Evolutionary conservation across 92 coral and sea anemone genomes (phyloP).

Genomic region (Montipora capitata): DNA sequence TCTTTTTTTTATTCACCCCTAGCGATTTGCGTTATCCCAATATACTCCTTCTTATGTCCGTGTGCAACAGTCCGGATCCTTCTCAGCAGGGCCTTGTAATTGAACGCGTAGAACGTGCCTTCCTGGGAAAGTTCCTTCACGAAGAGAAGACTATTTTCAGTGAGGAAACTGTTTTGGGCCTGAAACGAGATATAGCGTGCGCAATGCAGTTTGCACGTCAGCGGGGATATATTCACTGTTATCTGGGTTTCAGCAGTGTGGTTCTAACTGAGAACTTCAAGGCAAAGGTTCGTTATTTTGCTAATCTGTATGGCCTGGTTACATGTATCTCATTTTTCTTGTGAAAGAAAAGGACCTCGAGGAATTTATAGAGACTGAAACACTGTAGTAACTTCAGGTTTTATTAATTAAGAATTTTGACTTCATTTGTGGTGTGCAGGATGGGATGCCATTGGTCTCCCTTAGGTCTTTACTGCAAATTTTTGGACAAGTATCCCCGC

Average conservation of each 20-base stretch:
- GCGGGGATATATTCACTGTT: slow-evolving; percentile 92
- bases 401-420: no score
- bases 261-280: slow-evolving; percentile 81
- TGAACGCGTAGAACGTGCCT: slow-evolving; percentile 79
- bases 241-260: slow-evolving; percentile 91
- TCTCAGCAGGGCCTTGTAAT: slow-evolving; percentile 78
- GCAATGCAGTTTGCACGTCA: slow-evolving; percentile 90
- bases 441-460: no score
- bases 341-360: no score
- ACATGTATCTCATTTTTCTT: no score
- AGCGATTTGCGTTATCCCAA: slow-evolving; percentile 96
- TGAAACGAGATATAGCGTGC: slow-evolving; percentile 87
- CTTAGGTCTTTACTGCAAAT: no score
- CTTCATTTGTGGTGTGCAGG: no score
- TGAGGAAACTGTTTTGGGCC: slow-evolving; percentile 78
- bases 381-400: no score
- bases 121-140: slow-evolving; percentile 67
- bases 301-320: no score
- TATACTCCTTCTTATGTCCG: slow-evolving; percentile 80
- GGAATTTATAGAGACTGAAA: no score
- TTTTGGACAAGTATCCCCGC: no score
- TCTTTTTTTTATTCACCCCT: neutral
- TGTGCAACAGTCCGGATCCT: slow-evolving; percentile 74
- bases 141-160: slow-evolving; percentile 74
- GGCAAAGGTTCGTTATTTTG: slow-evolving; percentile 77